Conservation (phyloP, 2,113 vertebrate species). For the Crotalus horridus region DNA sequence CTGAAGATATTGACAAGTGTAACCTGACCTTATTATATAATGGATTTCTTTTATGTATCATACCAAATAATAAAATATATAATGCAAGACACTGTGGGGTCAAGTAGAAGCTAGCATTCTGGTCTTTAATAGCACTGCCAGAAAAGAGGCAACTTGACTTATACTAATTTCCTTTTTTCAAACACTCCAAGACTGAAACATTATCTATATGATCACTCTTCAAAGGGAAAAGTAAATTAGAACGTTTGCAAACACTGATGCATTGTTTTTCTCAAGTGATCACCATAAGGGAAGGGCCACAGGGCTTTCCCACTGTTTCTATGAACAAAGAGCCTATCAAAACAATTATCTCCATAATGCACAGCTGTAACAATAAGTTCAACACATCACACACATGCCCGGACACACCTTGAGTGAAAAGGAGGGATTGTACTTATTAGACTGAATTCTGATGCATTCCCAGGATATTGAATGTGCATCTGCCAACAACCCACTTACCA, state of each 20-base stretch:
- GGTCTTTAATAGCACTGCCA: accelerated
- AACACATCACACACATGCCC: not conserved
- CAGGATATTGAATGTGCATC: not conserved
- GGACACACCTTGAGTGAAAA: not conserved
- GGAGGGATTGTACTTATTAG: not conserved
- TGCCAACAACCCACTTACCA: not conserved
- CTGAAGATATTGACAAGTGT: not conserved
- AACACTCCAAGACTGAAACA: not conserved
- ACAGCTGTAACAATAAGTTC: not conserved
- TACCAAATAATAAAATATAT: not conserved
- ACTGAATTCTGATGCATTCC: not conserved
- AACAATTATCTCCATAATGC: not conserved
- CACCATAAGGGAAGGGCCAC: not conserved
- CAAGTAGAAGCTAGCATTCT: not conserved
- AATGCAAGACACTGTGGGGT: not conserved
- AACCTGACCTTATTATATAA: not conserved
- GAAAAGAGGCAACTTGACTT: not conserved
- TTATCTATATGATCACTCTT: not conserved
- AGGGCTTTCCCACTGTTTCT: not conserved
- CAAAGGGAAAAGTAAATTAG: not conserved
- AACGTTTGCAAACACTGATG: not conserved
- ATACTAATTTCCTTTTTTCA: not conserved
- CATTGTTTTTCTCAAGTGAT: not conserved
- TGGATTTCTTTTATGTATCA: not conserved
- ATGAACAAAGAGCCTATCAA: not conserved